Evolutionary conservation across 2,113 vertebrate species (phyloP).

Genomic region (Ranitomeya variabilis): DNA sequence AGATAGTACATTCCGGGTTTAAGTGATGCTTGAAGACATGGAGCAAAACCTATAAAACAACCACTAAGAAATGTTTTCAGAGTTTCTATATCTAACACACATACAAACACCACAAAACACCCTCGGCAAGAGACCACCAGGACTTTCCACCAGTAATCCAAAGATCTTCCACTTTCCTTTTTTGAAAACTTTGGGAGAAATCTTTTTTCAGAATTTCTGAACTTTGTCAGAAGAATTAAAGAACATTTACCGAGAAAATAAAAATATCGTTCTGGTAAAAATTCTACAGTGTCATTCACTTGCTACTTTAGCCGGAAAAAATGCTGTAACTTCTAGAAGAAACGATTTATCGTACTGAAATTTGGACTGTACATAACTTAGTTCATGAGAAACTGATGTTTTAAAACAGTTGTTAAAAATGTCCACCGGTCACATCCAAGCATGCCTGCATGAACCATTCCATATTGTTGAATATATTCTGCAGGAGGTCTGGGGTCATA

Average conservation of each 20-base stretch:
- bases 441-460: no score
- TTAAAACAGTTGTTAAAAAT: no score
- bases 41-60: not conserved
- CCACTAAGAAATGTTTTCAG: not conserved
- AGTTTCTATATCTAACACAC: not conserved
- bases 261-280: not conserved
- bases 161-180: not conserved
- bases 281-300: not conserved
- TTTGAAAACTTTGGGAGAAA: not conserved
- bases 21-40: not conserved
- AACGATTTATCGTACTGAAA: no score
- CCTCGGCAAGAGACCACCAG: not conserved
- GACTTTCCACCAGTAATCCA: not conserved
- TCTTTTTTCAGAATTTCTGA: not conserved
- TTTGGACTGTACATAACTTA: no score
- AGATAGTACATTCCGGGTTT: not conserved
- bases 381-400: no score
- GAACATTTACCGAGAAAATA: not conserved
- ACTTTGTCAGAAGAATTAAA: not conserved
- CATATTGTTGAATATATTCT: no score
- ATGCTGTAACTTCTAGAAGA: no score
- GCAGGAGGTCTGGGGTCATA: no score
- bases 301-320: no score
- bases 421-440: no score
- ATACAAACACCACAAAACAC: not conserved